phyloP scores from a whole-genome alignment of 2,888 invertebrate genomes.

The Eristalis arbustorum region DNA sequence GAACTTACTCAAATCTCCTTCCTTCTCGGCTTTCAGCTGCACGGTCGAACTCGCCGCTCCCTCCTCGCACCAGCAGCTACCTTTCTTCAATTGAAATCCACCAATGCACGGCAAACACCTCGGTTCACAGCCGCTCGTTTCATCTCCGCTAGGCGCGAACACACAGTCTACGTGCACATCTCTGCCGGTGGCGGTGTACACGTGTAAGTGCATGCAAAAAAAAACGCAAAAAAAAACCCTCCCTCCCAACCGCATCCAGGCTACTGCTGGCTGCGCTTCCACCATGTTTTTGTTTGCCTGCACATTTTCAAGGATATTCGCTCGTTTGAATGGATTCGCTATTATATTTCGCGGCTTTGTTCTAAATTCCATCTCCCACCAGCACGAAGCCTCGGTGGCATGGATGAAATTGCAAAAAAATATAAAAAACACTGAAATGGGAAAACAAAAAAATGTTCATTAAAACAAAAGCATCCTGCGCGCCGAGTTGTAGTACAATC shows the following conservation, averaged over 20 bases:
- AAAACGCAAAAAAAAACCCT: slow-evolving; percentile 23
- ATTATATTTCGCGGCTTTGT: slow-evolving; percentile 69
- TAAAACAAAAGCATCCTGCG: slow-evolving; percentile 70
- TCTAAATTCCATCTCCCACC: slow-evolving; percentile 63
- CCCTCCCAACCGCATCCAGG: too few relatives aligned
- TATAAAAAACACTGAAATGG: too few relatives aligned
- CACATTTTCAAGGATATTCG: slow-evolving; percentile 64
- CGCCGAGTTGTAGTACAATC: slow-evolving; percentile 35
- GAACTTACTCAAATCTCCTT: too few relatives aligned
- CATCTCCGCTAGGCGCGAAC: slow-evolving; percentile 25
- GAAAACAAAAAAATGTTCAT: slow-evolving; percentile 39
- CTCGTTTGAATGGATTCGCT: slow-evolving; percentile 65
- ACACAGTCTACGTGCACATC: background rate
- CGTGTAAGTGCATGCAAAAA: slow-evolving; percentile 45
- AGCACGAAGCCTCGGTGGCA: slow-evolving; percentile 19
- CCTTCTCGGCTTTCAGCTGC: too few relatives aligned
- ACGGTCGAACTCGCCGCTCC: too few relatives aligned
- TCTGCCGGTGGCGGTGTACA: slow-evolving; percentile 4
- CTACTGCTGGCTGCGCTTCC: slow-evolving; percentile 12
- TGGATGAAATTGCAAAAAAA: slow-evolving; percentile 32
- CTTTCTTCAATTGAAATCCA: slow-evolving; percentile 34
- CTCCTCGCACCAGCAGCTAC: background rate
- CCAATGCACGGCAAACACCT: slow-evolving; percentile 18
- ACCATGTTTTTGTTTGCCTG: slow-evolving; percentile 40
- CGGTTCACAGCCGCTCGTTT: slow-evolving; percentile 44